phyloP scores from a whole-genome alignment of 2,113 vertebrate genomes.

The Mixornis gularis region DNA sequence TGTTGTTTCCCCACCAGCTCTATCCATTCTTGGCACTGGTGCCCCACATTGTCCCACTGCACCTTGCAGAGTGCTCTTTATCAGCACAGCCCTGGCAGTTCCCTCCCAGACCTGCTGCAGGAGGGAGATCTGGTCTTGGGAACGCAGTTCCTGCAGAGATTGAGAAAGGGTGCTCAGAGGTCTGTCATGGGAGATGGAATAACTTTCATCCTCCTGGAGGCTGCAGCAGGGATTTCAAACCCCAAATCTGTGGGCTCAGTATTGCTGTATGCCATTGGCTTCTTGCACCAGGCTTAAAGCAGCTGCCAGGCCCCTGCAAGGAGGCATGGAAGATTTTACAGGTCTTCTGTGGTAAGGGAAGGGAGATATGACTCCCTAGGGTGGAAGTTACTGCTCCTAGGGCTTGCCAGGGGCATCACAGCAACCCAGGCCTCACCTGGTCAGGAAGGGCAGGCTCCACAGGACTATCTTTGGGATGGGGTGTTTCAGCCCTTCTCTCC shows the following conservation, averaged over 20 bases:
- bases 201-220: not conserved
- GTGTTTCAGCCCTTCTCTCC: not conserved
- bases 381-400: not conserved
- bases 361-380: not conserved
- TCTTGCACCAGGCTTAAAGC: accelerated
- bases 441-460: not conserved
- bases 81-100: not conserved
- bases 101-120: not conserved
- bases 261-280: not conserved
- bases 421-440: not conserved
- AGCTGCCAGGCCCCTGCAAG: not conserved
- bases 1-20: not conserved
- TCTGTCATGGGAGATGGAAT: not conserved
- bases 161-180: not conserved
- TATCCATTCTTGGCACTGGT: not conserved
- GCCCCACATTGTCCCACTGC: not conserved
- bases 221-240: not conserved
- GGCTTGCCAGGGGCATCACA: not conserved
- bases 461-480: accelerated
- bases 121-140: accelerated
- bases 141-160: accelerated
- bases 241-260: not conserved
- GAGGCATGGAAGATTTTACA: not conserved
- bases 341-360: not conserved
- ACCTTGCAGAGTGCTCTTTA: too few species aligned